Conservation (phyloP, 2,888 invertebrate species). For the Xanthia togata region DNA sequence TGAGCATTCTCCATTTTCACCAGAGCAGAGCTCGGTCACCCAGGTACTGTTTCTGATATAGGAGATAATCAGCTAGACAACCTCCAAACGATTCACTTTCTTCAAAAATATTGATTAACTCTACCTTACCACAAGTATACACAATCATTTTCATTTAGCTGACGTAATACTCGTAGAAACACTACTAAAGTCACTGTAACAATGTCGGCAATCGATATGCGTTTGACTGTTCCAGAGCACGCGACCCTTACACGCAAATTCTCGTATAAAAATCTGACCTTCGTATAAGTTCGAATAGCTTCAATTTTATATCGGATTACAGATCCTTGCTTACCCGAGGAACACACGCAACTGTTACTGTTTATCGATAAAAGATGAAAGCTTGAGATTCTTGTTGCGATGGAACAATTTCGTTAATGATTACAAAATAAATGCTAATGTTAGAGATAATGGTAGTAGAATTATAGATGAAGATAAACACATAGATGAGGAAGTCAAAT, state of each 20-base stretch:
- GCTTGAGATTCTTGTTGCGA: slow-evolving; percentile 31
- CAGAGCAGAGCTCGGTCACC: too few relatives aligned
- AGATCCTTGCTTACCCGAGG: slow-evolving; percentile 25
- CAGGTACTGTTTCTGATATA: not conserved
- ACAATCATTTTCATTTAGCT: slow-evolving; percentile 36
- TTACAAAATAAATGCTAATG: not conserved
- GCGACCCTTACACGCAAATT: slow-evolving; percentile 64
- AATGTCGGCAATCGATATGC: slow-evolving; percentile 60
- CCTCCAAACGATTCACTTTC: slow-evolving; percentile 27
- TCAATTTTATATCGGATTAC: slow-evolving; percentile 47
- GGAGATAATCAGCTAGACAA: not conserved
- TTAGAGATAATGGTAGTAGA: not conserved
- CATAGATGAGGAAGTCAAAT: not conserved
- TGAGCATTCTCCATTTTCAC: too few relatives aligned
- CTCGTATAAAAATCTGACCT: slow-evolving; percentile 62
- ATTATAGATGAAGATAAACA: not conserved
- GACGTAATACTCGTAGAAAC: slow-evolving; percentile 58
- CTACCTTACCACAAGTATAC: slow-evolving; percentile 10
- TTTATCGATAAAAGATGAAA: slow-evolving; percentile 40
- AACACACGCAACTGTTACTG: slow-evolving; percentile 41
- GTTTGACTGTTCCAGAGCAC: slow-evolving; percentile 57
- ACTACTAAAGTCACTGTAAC: slow-evolving; percentile 43
- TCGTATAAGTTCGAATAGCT: slow-evolving; percentile 58
- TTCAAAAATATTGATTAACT: slow-evolving; percentile 16
- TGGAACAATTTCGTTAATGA: slow-evolving; percentile 19